Evolutionary conservation across 2,797 vertebrate genomes (phyloP), one percentile per base, ranked within the genome.

Genomic region (Salmo trutta): DNA sequence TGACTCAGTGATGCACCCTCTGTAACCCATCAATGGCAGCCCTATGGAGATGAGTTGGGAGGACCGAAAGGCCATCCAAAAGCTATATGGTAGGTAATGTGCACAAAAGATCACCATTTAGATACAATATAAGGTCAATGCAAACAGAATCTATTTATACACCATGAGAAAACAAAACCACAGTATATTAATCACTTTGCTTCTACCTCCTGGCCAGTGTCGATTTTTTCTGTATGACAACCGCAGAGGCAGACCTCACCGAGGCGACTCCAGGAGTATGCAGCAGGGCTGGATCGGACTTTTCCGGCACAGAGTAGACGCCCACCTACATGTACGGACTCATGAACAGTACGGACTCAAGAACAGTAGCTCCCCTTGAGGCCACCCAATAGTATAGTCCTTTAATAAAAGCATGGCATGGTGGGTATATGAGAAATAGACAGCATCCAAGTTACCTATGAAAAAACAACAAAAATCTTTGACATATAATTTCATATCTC

Each of bases 1-100:
- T 78, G 84, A 81, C 73, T 91, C 86, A 78, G 77, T 87, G 71
- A 89, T 87, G 86, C 85, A 83, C 83, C 75, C 79, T 83, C 68
- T 86, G 77, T 90, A 76, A 54, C 73, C 62, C 36, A 41, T 8
- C 33, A 75, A 70, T 76, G 77, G 82, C 47, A 24, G 27, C 27
- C 47, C 70, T 33, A 33, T 69, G 3, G 74, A 80, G 66, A 47
- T 84, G n/a, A 53, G 33, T 66, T 51, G n/a, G 71, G 24, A 64
- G 6, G 83, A 82, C 52, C 59, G 77, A 21, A 67, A 36, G 41
- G 82, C 77, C 29, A 75, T 84, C 29, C 80, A 84, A 54, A 53
- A 82, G 29, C 66, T 84, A 3, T 84, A 82, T 21, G 80, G 80
- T 84, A 29, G 79, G 76, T 8, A 19, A 21, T 21, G 21, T 10